Evolutionary conservation across 1,140 invertebrate species (phyloP).

Genomic region (Melanaphis sacchari): DNA sequence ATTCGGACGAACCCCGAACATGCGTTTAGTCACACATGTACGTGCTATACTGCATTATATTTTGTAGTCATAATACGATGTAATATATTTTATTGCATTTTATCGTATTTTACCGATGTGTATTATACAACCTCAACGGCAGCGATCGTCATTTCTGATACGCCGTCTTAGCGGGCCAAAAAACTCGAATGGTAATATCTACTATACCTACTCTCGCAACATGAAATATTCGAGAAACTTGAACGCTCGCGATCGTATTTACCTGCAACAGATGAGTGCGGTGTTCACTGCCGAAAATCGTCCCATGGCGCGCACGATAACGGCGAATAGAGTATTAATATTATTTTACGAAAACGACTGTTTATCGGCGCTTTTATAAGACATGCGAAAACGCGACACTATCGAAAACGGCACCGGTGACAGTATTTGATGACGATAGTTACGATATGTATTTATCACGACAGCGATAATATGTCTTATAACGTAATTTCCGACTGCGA

Average conservation of each 20-base stretch:
- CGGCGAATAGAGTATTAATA: background rate
- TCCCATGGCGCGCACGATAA: background rate
- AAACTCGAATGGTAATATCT: background rate
- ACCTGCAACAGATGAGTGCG: background rate
- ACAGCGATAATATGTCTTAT: background rate
- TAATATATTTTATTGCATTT: background rate
- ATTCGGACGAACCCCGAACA: slow-evolving; percentile 21
- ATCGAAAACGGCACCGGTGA: too few species aligned
- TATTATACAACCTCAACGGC: background rate
- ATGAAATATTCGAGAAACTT: background rate
- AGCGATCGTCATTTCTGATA: background rate
- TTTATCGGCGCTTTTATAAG: too few species aligned
- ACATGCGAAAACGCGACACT: background rate
- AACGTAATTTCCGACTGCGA: background rate
- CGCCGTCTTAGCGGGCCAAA: background rate
- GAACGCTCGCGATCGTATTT: background rate
- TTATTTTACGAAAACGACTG: background rate
- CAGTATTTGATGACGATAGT: background rate
- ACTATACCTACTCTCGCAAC: too few species aligned
- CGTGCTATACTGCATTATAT: background rate
- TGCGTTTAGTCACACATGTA: background rate
- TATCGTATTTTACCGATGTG: background rate
- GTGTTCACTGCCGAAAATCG: background rate
- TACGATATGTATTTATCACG: background rate
- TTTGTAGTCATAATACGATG: background rate